These are phyloP conservation scores for Florisuga fusca DNA, from an alignment of 2,797 vertebrate species.

Conservation along the genomic window DNA sequence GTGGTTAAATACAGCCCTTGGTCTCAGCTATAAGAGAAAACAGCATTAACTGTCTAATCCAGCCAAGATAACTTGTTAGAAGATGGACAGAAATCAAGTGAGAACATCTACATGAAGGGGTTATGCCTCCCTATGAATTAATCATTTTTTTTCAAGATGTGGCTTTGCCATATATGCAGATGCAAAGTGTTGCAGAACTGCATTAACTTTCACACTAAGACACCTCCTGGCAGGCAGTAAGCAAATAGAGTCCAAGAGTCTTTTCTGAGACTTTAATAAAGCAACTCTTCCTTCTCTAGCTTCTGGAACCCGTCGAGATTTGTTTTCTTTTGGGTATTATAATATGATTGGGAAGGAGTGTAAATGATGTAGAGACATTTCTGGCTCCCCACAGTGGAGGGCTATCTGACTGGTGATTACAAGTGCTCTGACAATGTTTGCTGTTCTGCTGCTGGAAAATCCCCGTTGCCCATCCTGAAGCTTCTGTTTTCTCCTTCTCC, in stretches of 20 bases:
- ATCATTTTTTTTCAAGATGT: background rate
- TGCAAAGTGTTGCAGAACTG: background rate
- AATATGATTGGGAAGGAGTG: constrained; percentile 11
- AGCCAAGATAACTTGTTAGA: background rate
- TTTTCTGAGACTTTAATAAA: background rate
- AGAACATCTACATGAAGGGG: background rate
- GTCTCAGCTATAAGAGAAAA: background rate
- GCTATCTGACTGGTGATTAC: constrained; percentile 25
- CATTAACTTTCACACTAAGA: background rate
- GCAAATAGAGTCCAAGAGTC: background rate
- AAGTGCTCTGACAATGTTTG: background rate
- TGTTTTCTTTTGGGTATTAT: background rate
- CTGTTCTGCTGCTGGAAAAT: constrained; percentile 7
- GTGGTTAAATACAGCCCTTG: background rate
- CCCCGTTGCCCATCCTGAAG: constrained; percentile 13
- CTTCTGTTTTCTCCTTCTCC: constrained; percentile 30
- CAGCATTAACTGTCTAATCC: background rate
- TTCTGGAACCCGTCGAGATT: background rate
- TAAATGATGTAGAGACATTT: background rate
- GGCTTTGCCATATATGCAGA: background rate
- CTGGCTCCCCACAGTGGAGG: background rate
- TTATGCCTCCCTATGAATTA: background rate
- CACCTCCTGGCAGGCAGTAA: background rate
- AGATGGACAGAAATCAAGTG: background rate
- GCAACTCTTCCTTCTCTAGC: background rate